Base-by-base conservation (phyloP, 1,140 invertebrate genomes). In the Hydropsyche tenuis region DNA sequence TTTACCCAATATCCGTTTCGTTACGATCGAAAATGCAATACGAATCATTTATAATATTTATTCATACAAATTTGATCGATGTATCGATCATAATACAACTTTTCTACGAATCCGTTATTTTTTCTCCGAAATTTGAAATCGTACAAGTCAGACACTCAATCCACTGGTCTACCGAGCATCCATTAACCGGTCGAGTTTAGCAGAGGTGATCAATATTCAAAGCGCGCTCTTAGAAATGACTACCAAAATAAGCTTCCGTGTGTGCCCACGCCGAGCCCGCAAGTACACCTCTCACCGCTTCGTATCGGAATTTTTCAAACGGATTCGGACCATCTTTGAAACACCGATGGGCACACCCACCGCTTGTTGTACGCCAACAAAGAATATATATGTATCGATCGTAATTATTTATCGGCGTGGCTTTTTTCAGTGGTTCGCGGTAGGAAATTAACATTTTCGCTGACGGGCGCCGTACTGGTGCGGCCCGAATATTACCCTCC, bases 221-320 rank as follows among this genome's bases (percentile, higher is more conserved):
- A 68, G 14, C 65, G 18, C 65, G 23, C 45, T 46, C 42, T 48
- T 48, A 46, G 65, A 68, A 46, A 46, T 48, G 65, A 68, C 37
- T 43, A 68, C 65, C 65, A 68, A 68, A 68, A 68, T 68, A 68
- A 68, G 65, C 65, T 68, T 68, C 65, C 65, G 65, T 68, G 42
- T 68, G 65, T 68, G 65, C 65, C 65, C 65, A 68, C 65, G 65
- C 65, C 7, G 63, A 22, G 25, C 12, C 45, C n/a, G n/a, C n/a
- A n/a, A n/a, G 23, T 68, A 68, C 65, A 25, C 65, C 65, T 68
- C 65, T 68, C 45, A 68, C 65, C 18, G 56, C 12, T 22, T 25
- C 42, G 23, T 48, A 68, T 48, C 18, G 65, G 43, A 68, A 68
- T 48, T 68, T 68, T 45, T 68, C 45, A 68, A 48, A 68, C 65